These are phyloP conservation scores for Chionomys nivalis DNA, from an alignment of 2,113 vertebrate species.

Conservation along the genomic window DNA sequence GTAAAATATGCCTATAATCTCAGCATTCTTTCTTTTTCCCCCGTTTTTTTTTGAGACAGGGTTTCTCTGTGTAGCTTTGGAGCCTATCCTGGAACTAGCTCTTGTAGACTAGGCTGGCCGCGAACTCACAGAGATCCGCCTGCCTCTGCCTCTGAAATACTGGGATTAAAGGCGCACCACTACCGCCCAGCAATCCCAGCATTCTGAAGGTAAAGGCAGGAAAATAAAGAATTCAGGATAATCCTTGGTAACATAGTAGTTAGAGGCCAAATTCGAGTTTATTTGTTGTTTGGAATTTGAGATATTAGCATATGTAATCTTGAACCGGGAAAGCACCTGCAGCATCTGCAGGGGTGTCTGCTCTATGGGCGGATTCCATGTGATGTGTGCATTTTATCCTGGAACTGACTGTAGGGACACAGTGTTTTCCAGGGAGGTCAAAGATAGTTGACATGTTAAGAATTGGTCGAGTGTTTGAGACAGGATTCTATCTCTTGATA, in stretches of 20 bases:
- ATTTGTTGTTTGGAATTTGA: conserved; percentile 6
- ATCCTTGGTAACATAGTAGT: neutral
- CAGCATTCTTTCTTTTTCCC: too few relatives aligned
- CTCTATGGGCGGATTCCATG: neutral
- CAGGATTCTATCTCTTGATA: neutral
- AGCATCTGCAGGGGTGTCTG: neutral
- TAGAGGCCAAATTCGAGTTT: neutral
- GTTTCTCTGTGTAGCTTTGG: too few relatives aligned
- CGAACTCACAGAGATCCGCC: too few relatives aligned
- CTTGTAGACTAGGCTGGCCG: too few relatives aligned
- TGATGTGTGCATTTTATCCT: neutral
- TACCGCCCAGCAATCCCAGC: too few relatives aligned
- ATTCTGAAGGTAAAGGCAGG: neutral
- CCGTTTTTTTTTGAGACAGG: too few relatives aligned
- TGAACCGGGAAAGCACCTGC: neutral
- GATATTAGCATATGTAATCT: neutral
- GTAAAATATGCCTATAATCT: too few relatives aligned
- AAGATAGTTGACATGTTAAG: neutral
- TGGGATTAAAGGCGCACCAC: too few relatives aligned
- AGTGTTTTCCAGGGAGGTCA: neutral
- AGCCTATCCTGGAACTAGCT: too few relatives aligned
- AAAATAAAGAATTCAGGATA: neutral
- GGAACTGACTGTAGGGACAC: neutral
- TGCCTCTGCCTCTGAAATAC: too few relatives aligned
- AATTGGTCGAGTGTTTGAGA: neutral